Conservation (phyloP, 64 coral and sea anemone species). For the Dendrophyllia cribrosa region DNA sequence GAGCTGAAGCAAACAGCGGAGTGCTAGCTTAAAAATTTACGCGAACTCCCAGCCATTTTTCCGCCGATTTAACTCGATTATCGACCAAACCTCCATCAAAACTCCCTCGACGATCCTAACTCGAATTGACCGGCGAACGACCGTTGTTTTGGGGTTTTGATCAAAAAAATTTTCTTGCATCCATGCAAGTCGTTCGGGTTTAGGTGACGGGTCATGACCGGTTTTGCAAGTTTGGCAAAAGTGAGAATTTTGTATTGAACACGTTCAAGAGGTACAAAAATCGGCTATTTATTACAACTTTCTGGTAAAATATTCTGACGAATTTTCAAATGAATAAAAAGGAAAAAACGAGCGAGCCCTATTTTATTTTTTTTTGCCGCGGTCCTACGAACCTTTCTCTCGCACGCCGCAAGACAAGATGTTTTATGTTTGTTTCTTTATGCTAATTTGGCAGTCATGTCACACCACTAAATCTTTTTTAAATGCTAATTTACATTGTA, state of each 20-base stretch:
- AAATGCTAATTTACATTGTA: not conserved
- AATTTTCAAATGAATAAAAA: not conserved
- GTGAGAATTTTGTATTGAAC: not conserved
- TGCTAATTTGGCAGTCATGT: constrained; percentile 2
- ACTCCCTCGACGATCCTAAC: not conserved
- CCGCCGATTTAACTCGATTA: constrained; percentile 13
- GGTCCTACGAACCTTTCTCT: not conserved
- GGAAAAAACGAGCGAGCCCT: not conserved
- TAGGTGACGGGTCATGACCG: constrained; percentile 47
- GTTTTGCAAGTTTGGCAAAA: constrained; percentile 47
- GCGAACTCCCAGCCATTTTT: constrained; percentile 4
- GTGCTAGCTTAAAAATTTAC: not conserved
- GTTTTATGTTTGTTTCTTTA: not conserved
- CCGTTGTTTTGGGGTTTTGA: constrained; percentile 34
- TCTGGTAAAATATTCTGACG: not conserved
- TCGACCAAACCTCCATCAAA: constrained; percentile 35
- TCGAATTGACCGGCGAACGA: not conserved
- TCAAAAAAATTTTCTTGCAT: constrained; percentile 18
- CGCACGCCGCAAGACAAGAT: not conserved
- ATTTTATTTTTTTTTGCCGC: not conserved
- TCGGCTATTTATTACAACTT: not conserved
- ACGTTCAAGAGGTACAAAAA: not conserved
- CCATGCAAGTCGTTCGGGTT: constrained; percentile 47
- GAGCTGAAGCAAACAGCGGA: not conserved
- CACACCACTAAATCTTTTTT: not conserved